Evolutionary conservation across 2,797 vertebrate genomes (phyloP).

Genomic region (Pipistrellus pygmaeus): DNA sequence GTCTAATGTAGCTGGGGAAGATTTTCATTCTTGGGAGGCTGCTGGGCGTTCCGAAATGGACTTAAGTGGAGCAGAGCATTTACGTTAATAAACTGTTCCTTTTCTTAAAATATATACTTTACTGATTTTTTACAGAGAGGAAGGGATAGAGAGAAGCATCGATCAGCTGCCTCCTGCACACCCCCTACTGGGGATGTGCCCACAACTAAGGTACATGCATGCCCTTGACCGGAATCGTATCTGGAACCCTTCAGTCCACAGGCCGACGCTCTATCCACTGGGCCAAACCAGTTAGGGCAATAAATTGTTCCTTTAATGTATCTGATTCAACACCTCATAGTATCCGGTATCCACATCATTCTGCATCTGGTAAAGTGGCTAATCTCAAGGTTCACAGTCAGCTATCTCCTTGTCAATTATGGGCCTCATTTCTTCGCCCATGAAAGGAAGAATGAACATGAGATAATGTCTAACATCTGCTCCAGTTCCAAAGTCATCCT

Average conservation of each 20-base stretch:
- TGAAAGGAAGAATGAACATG: not conserved
- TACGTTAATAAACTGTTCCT: not conserved
- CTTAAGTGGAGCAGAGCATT: conserved; percentile 9
- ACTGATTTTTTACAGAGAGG: no score
- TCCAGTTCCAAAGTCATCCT: not conserved
- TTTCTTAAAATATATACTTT: no score
- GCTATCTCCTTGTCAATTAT: not conserved
- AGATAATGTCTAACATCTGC: not conserved
- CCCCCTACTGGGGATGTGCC: no score
- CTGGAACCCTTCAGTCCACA: no score
- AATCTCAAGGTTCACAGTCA: not conserved
- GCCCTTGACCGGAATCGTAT: no score
- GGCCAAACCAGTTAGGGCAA: no score
- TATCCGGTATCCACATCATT: no score
- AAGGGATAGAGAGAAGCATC: no score
- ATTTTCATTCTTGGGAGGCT: conserved; percentile 20
- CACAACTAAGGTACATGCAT: no score
- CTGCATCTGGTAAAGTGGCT: not conserved
- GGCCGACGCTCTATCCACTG: no score
- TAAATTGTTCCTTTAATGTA: no score
- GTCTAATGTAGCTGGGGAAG: conserved; percentile 56
- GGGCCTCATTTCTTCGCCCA: not conserved
- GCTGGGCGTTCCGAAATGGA: conserved; percentile 29
- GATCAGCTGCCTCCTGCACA: no score
- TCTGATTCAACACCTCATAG: not conserved